Conservation (phyloP, 2,797 vertebrate species). For the Hipposideros larvatus region DNA sequence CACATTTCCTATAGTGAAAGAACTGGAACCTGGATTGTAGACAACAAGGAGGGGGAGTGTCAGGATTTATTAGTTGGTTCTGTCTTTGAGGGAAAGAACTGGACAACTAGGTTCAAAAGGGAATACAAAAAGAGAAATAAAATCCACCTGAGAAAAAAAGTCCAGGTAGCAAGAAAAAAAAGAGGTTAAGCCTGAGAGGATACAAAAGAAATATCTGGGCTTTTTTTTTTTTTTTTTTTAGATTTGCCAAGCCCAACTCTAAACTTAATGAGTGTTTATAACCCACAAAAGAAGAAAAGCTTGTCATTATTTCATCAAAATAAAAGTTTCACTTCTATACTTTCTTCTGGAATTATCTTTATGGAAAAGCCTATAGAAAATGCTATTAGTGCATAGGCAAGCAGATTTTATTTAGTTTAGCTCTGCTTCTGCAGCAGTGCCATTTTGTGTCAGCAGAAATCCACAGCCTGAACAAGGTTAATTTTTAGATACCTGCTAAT, state of each 20-base stretch:
- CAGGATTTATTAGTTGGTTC: neutral
- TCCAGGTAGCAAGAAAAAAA: neutral
- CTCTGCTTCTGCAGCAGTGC: constrained; percentile 9
- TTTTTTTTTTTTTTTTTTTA: neutral
- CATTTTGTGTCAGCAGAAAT: constrained; percentile 75
- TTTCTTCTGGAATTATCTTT: constrained; percentile 52
- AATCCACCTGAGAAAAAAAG: neutral
- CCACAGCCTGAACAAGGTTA: constrained; percentile 21
- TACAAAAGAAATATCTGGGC: neutral
- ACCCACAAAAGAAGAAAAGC: neutral
- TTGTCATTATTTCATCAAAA: constrained; percentile 34
- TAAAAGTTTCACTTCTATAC: neutral
- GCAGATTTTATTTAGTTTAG: constrained; percentile 60
- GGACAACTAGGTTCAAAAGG: neutral
- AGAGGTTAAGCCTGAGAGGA: neutral
- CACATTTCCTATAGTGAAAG: neutral
- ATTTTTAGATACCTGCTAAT: constrained; percentile 72
- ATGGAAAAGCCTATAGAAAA: constrained; percentile 56
- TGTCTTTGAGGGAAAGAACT: neutral
- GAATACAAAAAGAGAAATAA: neutral
- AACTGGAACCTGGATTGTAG: neutral
- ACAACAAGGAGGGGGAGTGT: neutral
- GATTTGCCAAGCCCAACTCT: neutral
- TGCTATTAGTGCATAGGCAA: constrained; percentile 37
- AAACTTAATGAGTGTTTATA: neutral